These are phyloP conservation scores for Recurvirostra avosetta DNA, from an alignment of 2,113 vertebrate species.

Conservation along the genomic window DNA sequence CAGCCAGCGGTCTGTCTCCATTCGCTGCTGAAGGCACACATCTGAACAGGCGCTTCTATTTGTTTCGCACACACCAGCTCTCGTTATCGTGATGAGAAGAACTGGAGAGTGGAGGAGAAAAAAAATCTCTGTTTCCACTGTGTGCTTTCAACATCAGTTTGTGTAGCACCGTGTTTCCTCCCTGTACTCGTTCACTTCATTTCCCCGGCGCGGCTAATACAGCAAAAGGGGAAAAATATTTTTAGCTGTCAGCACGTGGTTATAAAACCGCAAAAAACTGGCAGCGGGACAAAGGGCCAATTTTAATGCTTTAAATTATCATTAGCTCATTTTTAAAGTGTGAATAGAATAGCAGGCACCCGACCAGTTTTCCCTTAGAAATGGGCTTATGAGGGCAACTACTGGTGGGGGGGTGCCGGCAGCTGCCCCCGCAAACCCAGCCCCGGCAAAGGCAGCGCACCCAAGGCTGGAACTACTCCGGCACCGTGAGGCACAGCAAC, in stretches of 20 bases:
- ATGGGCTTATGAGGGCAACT: not conserved
- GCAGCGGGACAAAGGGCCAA: not conserved
- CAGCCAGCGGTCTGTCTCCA: not conserved
- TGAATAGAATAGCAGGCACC: not conserved
- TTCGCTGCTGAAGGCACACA: not conserved
- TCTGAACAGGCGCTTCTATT: not conserved
- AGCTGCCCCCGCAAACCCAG: not conserved
- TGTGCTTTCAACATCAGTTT: rapidly evolving
- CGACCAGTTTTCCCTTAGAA: rapidly evolving
- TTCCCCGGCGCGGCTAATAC: rapidly evolving
- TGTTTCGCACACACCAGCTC: not conserved
- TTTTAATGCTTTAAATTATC: no score
- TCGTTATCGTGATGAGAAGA: rapidly evolving
- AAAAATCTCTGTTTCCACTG: no score
- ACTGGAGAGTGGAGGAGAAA: not conserved
- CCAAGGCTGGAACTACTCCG: not conserved
- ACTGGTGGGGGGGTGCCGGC: not conserved
- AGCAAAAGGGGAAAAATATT: not conserved
- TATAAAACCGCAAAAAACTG: not conserved
- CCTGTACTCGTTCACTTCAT: rapidly evolving
- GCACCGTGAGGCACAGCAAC: rapidly evolving
- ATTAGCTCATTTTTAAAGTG: rapidly evolving
- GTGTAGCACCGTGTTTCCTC: not conserved
- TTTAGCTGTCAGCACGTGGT: not conserved
- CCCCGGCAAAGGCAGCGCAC: rapidly evolving